Conservation (phyloP, 2,888 invertebrate genomes). For the Andrena praecox region DNA sequence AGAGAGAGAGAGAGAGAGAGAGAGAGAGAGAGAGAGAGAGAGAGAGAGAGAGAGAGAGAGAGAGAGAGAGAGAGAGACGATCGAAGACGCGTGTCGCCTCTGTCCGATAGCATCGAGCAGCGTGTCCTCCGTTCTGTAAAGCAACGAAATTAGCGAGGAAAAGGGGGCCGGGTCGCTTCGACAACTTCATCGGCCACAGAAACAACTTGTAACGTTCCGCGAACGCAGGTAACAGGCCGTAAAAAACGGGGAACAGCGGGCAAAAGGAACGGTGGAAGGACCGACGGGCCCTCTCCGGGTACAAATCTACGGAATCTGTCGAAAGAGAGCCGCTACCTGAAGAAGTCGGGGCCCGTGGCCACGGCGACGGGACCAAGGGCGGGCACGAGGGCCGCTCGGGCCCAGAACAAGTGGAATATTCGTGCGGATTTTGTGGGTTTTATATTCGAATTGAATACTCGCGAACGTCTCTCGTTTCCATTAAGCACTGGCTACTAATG, state of each 20-base stretch:
- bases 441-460: neutral
- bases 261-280: constrained; percentile 21
- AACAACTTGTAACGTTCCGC: constrained; percentile 62
- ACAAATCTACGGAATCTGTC: constrained; percentile 74
- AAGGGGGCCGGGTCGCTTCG: constrained; percentile 22
- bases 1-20: neutral
- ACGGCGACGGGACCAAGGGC: neutral
- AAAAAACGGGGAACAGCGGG: constrained; percentile 29
- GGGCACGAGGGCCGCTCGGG: too few relatives aligned
- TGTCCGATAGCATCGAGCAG: constrained; percentile 37
- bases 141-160: constrained; percentile 47
- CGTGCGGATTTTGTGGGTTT: neutral
- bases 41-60: neutral
- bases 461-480: too few relatives aligned
- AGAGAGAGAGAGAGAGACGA: neutral
- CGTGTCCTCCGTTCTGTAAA: constrained; percentile 13
- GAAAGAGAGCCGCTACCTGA: constrained; percentile 70
- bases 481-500: neutral
- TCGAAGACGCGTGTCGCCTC: constrained; percentile 31
- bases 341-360: constrained; percentile 18
- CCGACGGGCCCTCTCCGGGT: constrained; percentile 17
- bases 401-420: neutral
- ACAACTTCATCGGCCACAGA: constrained; percentile 58
- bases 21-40: neutral
- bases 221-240: constrained; percentile 53